phyloP scores from a whole-genome alignment of 2,888 invertebrate genomes.

The Stenotaenia linearis region DNA sequence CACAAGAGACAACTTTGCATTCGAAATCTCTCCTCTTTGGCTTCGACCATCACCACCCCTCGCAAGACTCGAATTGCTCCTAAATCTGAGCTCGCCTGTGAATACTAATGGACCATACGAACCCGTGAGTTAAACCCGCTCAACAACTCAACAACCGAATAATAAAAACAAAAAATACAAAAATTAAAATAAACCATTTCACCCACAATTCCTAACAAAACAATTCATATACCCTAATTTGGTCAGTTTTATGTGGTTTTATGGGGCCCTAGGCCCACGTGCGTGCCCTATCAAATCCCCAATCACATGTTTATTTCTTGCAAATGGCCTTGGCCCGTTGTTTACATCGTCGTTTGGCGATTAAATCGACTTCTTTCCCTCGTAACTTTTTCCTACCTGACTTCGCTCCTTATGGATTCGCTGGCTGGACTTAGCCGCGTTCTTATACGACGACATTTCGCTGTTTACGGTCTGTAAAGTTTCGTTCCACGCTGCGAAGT shows the following conservation, averaged over 20 bases:
- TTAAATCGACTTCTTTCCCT: neutral
- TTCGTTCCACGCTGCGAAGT: neutral
- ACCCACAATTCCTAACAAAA: neutral
- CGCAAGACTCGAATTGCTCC: constrained; percentile 5
- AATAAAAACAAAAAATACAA: no score
- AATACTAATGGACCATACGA: neutral
- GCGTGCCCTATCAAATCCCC: no score
- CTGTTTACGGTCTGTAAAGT: neutral
- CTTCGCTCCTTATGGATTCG: constrained; percentile 33
- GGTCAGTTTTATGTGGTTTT: no score
- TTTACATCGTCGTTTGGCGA: neutral
- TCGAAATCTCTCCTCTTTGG: constrained; percentile 4
- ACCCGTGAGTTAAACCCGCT: neutral
- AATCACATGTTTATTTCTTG: neutral
- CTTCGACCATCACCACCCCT: neutral
- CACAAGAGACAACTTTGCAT: constrained; percentile 5
- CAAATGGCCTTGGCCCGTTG: neutral
- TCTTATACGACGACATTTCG: constrained; percentile 34
- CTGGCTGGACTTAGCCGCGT: constrained; percentile 30
- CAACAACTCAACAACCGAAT: constrained; percentile 4
- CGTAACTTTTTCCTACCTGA: constrained; percentile 30
- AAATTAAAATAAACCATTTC: neutral
- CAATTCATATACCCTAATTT: neutral
- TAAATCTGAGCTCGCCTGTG: neutral
- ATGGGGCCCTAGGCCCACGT: no score